phyloP scores from a whole-genome alignment of 1,140 invertebrate genomes.

The Sitophilus oryzae region DNA sequence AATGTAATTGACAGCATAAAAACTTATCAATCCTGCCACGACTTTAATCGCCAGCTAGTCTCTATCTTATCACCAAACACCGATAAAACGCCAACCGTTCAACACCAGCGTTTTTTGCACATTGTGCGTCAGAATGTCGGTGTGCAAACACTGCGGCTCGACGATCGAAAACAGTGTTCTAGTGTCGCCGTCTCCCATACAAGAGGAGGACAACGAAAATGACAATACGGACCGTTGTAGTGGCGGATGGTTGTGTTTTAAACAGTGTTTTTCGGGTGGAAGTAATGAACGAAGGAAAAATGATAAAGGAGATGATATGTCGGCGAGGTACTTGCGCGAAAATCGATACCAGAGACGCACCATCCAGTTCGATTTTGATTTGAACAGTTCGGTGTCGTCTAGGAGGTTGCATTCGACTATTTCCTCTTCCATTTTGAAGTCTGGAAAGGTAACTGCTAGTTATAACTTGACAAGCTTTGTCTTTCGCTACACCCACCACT shows the following conservation, averaged over 20 bases:
- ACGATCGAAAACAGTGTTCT: conserved; percentile 8
- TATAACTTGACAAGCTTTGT: no score
- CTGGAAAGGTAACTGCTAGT: conserved; percentile 12
- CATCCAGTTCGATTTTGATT: conserved; percentile 21
- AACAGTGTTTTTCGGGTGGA: conserved; percentile 1
- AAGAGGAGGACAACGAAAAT: neutral
- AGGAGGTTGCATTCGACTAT: conserved; percentile 14
- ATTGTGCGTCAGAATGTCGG: neutral
- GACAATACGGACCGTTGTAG: no score
- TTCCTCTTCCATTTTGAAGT: conserved; percentile 19
- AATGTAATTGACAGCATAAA: no score
- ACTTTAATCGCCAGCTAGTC: no score
- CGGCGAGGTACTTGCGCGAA: conserved; percentile 7
- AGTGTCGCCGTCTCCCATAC: conserved; percentile 4
- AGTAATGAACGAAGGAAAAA: conserved; percentile 5
- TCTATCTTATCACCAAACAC: no score
- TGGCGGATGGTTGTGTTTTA: conserved; percentile 18
- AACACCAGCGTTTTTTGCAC: no score
- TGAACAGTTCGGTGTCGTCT: conserved; percentile 14
- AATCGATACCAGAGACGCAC: conserved; percentile 20
- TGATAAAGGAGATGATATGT: conserved; percentile 1
- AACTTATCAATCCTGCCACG: no score
- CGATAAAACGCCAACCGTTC: no score
- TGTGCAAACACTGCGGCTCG: neutral
- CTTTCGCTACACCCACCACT: no score